phyloP scores from a whole-genome alignment of 2,113 vertebrate species.

The Columba livia region DNA sequence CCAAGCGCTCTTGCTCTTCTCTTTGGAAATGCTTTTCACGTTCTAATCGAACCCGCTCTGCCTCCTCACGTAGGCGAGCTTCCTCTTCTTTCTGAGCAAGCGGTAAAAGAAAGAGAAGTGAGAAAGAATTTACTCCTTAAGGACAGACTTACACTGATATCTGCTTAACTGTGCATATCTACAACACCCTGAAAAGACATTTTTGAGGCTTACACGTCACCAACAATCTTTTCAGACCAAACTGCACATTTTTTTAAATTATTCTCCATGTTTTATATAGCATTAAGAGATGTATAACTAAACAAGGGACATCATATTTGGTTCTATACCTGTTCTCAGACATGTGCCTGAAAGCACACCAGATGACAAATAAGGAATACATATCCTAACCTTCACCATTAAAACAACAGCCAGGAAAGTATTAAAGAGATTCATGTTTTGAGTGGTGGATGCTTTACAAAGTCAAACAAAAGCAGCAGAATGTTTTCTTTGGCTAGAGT shows the following conservation, averaged over 20 bases:
- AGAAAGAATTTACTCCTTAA: neutral
- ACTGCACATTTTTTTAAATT: neutral
- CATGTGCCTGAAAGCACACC: neutral
- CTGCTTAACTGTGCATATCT: neutral
- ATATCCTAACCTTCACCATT: neutral
- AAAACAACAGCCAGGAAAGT: neutral
- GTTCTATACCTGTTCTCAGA: neutral
- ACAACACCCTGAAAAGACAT: neutral
- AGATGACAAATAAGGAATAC: neutral
- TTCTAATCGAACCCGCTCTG: conserved; percentile 83
- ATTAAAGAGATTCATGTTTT: neutral
- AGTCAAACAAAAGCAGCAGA: neutral
- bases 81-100: conserved; percentile 87
- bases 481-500: neutral
- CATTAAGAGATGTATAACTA: neutral
- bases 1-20: conserved; percentile 93
- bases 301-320: neutral
- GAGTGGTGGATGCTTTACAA: neutral
- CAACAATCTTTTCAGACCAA: neutral
- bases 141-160: neutral
- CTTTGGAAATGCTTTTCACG: conserved; percentile 94
- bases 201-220: neutral
- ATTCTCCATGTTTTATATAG: neutral
- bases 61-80: conserved; percentile 86
- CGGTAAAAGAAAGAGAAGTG: neutral